Evolutionary conservation across 2,797 vertebrate species (phyloP).

Genomic region (Sciurus vulgaris): DNA sequence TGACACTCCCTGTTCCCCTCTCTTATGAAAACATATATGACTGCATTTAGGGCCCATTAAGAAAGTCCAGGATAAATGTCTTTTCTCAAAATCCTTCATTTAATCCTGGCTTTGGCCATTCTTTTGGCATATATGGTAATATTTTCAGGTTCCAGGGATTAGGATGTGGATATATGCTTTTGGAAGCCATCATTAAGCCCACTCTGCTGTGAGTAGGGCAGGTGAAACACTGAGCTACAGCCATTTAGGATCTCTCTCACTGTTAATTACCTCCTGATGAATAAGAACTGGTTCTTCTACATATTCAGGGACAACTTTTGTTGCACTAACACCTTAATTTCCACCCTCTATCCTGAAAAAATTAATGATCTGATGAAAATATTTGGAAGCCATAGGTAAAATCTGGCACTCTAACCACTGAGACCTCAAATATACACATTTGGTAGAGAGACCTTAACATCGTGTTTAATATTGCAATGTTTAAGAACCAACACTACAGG

Average conservation of each 20-base stretch:
- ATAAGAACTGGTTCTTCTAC: neutral
- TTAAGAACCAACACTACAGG: neutral
- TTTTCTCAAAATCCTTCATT: neutral
- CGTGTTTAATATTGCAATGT: neutral
- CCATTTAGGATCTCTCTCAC: rapidly evolving
- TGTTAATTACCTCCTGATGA: too few relatives aligned
- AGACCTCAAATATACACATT: neutral
- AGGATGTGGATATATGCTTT: neutral
- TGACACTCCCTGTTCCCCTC: neutral
- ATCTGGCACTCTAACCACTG: neutral
- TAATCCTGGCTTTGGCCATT: neutral
- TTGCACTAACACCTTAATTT: neutral
- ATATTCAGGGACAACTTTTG: neutral
- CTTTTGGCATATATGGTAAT: neutral
- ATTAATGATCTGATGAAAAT: neutral
- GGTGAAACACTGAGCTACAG: neutral
- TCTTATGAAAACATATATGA: neutral
- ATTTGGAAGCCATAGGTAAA: neutral
- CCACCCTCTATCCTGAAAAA: neutral
- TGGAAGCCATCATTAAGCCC: neutral
- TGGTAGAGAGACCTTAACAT: neutral
- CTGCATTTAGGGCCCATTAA: neutral
- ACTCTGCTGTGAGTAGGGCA: neutral
- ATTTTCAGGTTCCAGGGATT: neutral
- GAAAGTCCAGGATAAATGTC: neutral